Conservation (phyloP, 2,113 vertebrate genomes). For the Alosa alosa region DNA sequence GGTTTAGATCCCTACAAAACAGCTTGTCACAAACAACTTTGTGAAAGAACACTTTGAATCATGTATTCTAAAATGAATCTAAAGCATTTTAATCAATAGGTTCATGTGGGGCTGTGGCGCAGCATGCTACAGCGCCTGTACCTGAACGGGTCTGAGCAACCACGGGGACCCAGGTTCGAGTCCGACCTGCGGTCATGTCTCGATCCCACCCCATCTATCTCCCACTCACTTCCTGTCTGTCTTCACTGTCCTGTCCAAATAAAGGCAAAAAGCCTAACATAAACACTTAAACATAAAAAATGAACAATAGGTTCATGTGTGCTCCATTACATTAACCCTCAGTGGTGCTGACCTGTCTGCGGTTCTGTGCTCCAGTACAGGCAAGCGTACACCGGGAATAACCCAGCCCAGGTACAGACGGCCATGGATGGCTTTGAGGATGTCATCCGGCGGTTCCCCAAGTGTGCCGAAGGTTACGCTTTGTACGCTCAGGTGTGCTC, state of each 20-base stretch:
- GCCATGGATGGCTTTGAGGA: slow-evolving; percentile 97
- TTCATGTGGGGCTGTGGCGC: not conserved
- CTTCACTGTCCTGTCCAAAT: too few species aligned
- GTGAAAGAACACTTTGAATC: not conserved
- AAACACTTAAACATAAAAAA: too few species aligned
- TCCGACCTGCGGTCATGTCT: too few species aligned
- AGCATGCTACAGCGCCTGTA: too few species aligned
- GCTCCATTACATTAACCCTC: not conserved
- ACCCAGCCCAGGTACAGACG: slow-evolving; percentile 87
- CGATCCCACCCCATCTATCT: too few species aligned
- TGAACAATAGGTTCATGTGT: not conserved
- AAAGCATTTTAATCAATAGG: not conserved
- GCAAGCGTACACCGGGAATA: slow-evolving; percentile 96
- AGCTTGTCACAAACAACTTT: not conserved
- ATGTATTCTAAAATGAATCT: not conserved
- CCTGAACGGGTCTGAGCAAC: too few species aligned
- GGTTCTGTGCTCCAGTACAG: slow-evolving; percentile 79
- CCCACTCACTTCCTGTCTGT: too few species aligned
- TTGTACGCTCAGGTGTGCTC: slow-evolving; percentile 92
- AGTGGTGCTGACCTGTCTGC: not conserved
- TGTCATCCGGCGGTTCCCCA: slow-evolving; percentile 91
- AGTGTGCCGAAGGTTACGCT: slow-evolving; percentile 95
- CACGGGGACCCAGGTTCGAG: too few species aligned
- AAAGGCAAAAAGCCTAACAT: too few species aligned
- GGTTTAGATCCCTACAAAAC: not conserved